Percentiles rank a stretch among this genome's conserved stretches.
Conservation (phyloP, 2,113 vertebrate species). For the Gopherus evgoodei region DNA sequence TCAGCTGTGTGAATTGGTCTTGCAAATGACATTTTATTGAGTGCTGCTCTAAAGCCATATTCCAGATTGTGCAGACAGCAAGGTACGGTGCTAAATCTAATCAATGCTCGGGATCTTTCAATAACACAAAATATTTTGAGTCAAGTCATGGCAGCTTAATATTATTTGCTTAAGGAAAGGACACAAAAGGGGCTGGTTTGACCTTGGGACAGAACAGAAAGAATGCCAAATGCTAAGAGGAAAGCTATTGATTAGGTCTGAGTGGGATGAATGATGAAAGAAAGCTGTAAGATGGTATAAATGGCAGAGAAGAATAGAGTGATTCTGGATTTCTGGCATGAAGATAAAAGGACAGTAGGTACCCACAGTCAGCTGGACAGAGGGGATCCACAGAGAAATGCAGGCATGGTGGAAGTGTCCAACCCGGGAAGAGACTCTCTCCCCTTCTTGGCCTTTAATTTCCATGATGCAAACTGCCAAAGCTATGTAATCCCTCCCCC, state of each 20-base stretch:
- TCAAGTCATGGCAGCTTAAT: neutral
- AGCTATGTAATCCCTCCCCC: neutral
- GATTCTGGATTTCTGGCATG: slow-evolving; percentile 6
- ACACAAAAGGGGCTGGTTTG: neutral
- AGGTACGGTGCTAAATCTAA: neutral
- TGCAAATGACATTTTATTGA: neutral
- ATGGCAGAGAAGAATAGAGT: neutral
- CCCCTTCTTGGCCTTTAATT: neutral
- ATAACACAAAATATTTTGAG: neutral
- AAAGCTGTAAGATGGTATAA: slow-evolving; percentile 18
- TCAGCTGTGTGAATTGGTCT: fast-evolving
- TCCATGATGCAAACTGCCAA: too few species aligned
- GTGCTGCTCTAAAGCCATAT: neutral
- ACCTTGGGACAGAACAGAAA: slow-evolving; percentile 41
- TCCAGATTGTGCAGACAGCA: fast-evolving
- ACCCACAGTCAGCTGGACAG: neutral
- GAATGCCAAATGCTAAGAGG: slow-evolving; percentile 59
- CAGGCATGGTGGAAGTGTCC: fast-evolving
- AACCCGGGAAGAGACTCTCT: neutral
- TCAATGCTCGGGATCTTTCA: neutral
- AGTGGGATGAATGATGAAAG: neutral
- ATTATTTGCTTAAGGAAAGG: neutral
- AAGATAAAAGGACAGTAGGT: neutral
- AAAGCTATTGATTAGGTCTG: slow-evolving; percentile 53
- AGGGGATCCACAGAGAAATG: neutral